phyloP scores from a whole-genome alignment of 2,797 vertebrate species.

The Chrysocyon brachyurus region DNA sequence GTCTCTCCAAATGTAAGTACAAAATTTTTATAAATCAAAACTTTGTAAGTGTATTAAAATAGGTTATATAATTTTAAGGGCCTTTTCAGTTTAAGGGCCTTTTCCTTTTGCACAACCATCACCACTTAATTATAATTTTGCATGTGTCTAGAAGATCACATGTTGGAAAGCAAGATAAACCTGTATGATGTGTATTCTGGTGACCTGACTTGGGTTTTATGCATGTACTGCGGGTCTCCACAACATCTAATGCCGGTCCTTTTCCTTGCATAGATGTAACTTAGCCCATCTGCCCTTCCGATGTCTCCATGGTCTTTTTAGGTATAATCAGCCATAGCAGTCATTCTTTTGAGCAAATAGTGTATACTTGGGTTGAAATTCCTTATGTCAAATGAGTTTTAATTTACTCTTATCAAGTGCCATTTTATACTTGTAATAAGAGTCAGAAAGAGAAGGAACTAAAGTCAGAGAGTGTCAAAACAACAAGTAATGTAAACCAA shows the following conservation, averaged over 20 bases:
- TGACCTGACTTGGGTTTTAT: not conserved
- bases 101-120: constrained; percentile 15
- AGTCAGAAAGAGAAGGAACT: constrained; percentile 21
- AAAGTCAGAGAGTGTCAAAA: constrained; percentile 1
- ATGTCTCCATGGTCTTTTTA: not conserved
- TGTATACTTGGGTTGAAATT: constrained; percentile 27
- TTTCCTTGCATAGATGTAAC: not conserved
- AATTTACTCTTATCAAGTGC: constrained; percentile 44
- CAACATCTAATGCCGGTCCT: not conserved
- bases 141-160: not conserved
- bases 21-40: constrained; percentile 43
- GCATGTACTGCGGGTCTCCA: not conserved
- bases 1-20: constrained; percentile 25
- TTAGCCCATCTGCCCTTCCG: not conserved
- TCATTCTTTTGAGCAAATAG: constrained; percentile 27
- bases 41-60: not conserved
- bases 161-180: not conserved
- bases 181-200: not conserved
- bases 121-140: constrained; percentile 42
- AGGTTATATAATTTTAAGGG: constrained; percentile 32
- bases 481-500: not conserved
- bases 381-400: constrained; percentile 61
- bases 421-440: constrained; percentile 28
- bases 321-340: not conserved
- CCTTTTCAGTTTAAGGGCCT: not conserved